phyloP scores from a whole-genome alignment of 2,888 invertebrate species.

The Timema podura region DNA sequence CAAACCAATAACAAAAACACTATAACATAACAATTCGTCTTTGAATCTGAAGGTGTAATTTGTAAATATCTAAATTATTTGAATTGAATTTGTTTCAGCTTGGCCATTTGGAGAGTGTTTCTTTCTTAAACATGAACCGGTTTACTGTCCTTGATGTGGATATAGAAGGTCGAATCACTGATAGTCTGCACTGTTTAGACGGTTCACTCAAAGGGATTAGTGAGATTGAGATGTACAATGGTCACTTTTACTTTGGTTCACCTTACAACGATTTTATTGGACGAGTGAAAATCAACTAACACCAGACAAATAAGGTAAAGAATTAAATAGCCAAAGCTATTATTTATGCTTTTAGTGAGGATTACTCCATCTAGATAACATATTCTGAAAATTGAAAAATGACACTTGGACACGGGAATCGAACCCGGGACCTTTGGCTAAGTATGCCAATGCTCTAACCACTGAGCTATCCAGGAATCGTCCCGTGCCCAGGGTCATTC shows the following conservation, averaged over 20 bases:
- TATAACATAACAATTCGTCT: neutral
- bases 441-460: no score
- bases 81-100: no score
- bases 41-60: neutral
- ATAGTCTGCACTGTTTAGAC: conserved; percentile 61
- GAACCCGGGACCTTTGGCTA: no score
- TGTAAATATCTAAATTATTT: neutral
- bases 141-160: conserved; percentile 62
- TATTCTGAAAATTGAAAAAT: no score
- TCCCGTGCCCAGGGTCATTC: no score
- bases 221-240: conserved; percentile 56
- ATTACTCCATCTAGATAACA: no score
- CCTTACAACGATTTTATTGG: conserved; percentile 64
- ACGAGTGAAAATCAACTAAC: conserved; percentile 48
- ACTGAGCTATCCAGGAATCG: no score
- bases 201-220: conserved; percentile 53
- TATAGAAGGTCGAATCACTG: conserved; percentile 67
- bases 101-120: conserved; percentile 58
- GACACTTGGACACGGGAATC: no score
- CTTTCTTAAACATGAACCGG: conserved; percentile 45
- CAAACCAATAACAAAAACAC: no score
- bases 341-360: no score
- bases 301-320: no score
- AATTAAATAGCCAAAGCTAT: no score
- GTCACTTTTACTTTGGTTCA: conserved; percentile 48